phyloP scores from a whole-genome alignment of 2,888 invertebrate genomes.

The Drosophila quinaria region DNA sequence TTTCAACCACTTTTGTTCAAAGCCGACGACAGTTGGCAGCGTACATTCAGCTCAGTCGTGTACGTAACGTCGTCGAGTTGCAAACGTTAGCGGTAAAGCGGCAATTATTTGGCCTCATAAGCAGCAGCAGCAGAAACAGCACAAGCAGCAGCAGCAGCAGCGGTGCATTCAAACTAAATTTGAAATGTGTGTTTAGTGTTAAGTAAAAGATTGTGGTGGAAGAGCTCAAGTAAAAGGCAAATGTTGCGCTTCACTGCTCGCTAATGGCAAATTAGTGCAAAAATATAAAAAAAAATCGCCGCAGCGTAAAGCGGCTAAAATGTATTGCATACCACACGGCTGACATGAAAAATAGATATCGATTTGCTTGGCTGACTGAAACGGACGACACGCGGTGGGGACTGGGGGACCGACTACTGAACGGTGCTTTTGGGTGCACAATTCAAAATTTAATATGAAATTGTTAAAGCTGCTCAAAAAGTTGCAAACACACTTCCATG shows the following conservation, averaged over 20 bases:
- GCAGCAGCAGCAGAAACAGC: slow-evolving; percentile 50
- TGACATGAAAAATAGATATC: slow-evolving; percentile 78
- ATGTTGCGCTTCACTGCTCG: slow-evolving; percentile 66
- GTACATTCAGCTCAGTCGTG: slow-evolving; percentile 77
- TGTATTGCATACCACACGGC: slow-evolving; percentile 78
- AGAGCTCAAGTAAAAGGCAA: slow-evolving; percentile 47
- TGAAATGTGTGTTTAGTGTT: slow-evolving; percentile 57
- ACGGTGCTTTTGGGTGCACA: slow-evolving; percentile 35
- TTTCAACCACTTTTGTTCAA: slow-evolving; percentile 56
- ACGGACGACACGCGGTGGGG: slow-evolving; percentile 9
- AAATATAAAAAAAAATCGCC: slow-evolving; percentile 17
- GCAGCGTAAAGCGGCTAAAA: slow-evolving; percentile 51
- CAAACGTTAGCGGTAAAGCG: slow-evolving; percentile 69
- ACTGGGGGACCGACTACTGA: slow-evolving; percentile 6
- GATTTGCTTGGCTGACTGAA: slow-evolving; percentile 59
- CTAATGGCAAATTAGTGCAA: slow-evolving; percentile 49
- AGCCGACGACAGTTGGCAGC: slow-evolving; percentile 47
- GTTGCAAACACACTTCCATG: slow-evolving; percentile 8
- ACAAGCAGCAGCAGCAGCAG: slow-evolving; percentile 49
- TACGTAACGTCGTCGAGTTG: slow-evolving; percentile 83
- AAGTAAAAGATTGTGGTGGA: slow-evolving; percentile 44
- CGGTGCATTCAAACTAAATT: slow-evolving; percentile 26
- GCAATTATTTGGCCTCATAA: slow-evolving; percentile 34
- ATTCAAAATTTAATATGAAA: slow-evolving; percentile 42
- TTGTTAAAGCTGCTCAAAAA: slow-evolving; percentile 22